These are phyloP conservation scores for Lineus longissimus DNA, from an alignment of 1,140 invertebrate species.

Conservation along the genomic window DNA sequence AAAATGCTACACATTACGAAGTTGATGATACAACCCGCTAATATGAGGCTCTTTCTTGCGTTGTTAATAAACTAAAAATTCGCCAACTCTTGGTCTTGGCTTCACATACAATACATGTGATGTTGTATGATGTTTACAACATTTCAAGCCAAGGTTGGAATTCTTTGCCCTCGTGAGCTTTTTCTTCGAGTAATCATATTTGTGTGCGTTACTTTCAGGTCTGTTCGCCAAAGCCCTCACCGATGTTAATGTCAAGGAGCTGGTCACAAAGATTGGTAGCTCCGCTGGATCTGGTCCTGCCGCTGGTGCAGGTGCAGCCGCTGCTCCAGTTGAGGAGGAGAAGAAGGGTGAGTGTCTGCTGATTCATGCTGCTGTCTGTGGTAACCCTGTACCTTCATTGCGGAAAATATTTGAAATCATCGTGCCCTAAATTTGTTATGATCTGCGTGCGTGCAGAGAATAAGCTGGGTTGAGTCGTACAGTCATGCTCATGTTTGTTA, in stretches of 20 bases:
- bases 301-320: slow-evolving; percentile 63
- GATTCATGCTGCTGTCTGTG: too few relatives aligned
- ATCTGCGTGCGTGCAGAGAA: too few relatives aligned
- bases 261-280: slow-evolving; percentile 92
- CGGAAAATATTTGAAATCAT: too few relatives aligned
- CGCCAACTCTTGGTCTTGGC: too few relatives aligned
- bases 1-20: not conserved
- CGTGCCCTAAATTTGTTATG: too few relatives aligned
- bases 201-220: slow-evolving; percentile 47
- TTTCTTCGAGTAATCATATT: not conserved
- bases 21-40: too few relatives aligned
- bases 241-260: slow-evolving; percentile 86
- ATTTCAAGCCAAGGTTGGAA: not conserved
- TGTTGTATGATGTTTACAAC: not conserved
- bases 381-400: too few relatives aligned
- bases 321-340: not conserved
- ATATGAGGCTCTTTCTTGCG: too few relatives aligned
- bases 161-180: not conserved
- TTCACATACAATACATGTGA: not conserved
- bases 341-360: too few relatives aligned
- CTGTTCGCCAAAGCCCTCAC: slow-evolving; percentile 96
- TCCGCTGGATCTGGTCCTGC: slow-evolving; percentile 75
- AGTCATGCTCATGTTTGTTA: too few relatives aligned
- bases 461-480: too few relatives aligned
- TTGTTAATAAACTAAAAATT: too few relatives aligned